Conservation (phyloP, 2,113 vertebrate species). For the Echinops telfairi region DNA sequence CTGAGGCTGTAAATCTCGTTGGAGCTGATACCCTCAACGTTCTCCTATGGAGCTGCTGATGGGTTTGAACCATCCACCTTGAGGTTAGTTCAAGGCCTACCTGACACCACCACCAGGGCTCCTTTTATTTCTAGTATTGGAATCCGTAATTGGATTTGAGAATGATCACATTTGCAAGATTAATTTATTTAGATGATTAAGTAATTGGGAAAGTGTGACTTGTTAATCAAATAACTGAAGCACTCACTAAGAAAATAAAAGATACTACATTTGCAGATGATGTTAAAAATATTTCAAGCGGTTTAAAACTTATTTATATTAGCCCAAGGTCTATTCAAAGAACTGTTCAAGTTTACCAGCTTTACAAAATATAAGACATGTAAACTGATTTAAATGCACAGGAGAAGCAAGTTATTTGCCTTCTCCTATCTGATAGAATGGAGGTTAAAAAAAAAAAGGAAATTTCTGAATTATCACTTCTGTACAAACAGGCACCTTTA, state of each 20-base stretch:
- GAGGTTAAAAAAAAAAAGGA: background rate
- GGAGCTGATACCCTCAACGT: no score
- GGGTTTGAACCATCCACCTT: no score
- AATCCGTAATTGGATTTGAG: background rate
- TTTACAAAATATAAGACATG: background rate
- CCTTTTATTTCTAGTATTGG: background rate
- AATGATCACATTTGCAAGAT: background rate
- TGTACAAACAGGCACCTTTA: background rate
- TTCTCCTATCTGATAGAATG: background rate
- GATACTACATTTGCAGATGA: no score
- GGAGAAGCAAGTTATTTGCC: background rate
- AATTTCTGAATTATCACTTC: constrained; percentile 17
- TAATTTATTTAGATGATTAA: background rate
- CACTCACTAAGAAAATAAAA: background rate
- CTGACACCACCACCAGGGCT: no score
- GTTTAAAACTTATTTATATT: background rate
- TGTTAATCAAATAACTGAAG: background rate
- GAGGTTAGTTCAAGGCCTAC: no score
- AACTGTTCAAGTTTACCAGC: background rate
- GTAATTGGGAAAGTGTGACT: background rate
- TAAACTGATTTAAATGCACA: background rate
- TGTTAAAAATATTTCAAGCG: background rate
- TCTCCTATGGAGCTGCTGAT: no score
- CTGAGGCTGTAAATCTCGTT: no score
- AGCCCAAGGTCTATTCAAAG: background rate